Percentiles rank a stretch among this genome's conserved stretches.
Conservation (phyloP, 2,888 invertebrate species). For the Pimpla rufipes region DNA sequence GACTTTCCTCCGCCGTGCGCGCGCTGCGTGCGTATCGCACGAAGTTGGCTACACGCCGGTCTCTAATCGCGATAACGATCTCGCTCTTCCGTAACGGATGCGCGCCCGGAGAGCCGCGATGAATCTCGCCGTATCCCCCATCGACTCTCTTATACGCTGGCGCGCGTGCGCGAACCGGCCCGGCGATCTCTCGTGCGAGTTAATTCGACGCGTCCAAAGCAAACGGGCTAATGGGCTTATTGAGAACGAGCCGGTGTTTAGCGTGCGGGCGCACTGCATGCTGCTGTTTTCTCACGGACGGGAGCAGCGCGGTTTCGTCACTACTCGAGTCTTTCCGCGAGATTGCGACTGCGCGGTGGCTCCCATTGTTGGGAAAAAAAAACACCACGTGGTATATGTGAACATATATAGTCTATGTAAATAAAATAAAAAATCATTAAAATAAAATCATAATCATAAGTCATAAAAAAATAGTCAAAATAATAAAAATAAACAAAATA, state of each 20-base stretch:
- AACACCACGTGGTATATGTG: background rate
- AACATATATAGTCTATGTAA: no score
- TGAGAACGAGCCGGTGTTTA: background rate
- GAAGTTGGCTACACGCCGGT: no score
- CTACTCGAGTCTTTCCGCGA: slow-evolving; percentile 22
- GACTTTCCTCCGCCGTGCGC: slow-evolving; percentile 49
- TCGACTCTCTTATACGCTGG: slow-evolving; percentile 14
- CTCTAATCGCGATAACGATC: slow-evolving; percentile 53
- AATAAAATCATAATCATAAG: no score
- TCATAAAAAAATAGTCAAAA: no score
- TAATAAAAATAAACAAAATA: no score
- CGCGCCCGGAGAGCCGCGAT: slow-evolving; percentile 32
- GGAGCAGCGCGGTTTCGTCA: slow-evolving; percentile 28
- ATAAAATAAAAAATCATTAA: no score
- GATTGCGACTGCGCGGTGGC: slow-evolving; percentile 14
- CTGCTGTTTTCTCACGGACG: slow-evolving; percentile 40
- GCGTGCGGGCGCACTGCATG: no score
- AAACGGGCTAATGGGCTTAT: slow-evolving; percentile 20
- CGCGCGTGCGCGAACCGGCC: slow-evolving; percentile 41
- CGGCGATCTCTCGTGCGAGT: slow-evolving; percentile 9
- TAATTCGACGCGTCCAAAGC: slow-evolving; percentile 9
- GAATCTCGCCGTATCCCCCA: slow-evolving; percentile 44
- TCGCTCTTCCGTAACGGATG: slow-evolving; percentile 60
- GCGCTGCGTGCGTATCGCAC: no score
- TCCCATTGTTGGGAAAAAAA: slow-evolving; percentile 21